A percentile compares a stretch with the other conserved stretches of the same genome.
Evolutionary conservation across 2,113 vertebrate species (phyloP).

Genomic region (Pipa parva): DNA sequence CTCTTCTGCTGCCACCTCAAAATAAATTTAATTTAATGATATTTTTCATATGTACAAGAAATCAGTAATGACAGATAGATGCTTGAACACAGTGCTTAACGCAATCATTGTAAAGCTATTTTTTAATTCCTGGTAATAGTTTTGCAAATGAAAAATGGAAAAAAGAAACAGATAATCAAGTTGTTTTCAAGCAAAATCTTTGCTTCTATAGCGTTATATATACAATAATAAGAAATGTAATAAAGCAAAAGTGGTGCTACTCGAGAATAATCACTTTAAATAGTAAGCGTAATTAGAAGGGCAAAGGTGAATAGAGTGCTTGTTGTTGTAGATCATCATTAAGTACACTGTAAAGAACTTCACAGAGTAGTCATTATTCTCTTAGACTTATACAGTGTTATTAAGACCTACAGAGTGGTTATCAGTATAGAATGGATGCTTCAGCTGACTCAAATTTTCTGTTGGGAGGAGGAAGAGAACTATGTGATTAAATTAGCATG

Average conservation of each 20-base stretch:
- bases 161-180: neutral
- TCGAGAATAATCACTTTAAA: constrained; percentile 32
- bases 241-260: constrained; percentile 20
- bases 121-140: neutral
- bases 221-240: constrained; percentile 26
- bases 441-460: constrained; percentile 47
- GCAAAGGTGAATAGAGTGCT: constrained; percentile 43
- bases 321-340: constrained; percentile 35
- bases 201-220: neutral
- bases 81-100: too few species aligned
- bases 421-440: constrained; percentile 36
- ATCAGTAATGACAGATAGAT: too few species aligned
- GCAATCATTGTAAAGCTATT: too few species aligned
- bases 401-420: constrained; percentile 34
- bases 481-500: constrained; percentile 37
- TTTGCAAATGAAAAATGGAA: neutral
- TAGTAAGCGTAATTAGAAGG: constrained; percentile 37
- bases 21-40: too few species aligned
- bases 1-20: too few species aligned
- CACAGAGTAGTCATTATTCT: constrained; percentile 48
- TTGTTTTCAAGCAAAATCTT: constrained; percentile 3
- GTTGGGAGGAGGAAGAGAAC: constrained; percentile 28
- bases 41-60: too few species aligned
- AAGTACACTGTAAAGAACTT: constrained; percentile 35
- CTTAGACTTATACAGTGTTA: constrained; percentile 45